phyloP scores from a whole-genome alignment of 2,113 vertebrate species.

The Lamprotornis superbus region DNA sequence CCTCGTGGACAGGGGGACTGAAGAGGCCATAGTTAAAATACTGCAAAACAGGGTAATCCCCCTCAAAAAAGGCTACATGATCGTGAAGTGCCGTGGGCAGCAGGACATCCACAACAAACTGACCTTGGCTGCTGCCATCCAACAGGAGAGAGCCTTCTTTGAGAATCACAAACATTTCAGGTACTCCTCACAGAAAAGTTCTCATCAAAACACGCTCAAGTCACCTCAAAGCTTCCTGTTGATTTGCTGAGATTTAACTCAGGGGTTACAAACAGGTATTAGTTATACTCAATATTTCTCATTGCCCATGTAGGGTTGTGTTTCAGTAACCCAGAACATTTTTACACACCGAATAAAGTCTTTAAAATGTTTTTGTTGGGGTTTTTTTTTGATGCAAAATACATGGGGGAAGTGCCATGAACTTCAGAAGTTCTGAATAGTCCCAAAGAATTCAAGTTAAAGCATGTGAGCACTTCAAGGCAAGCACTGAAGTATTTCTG shows the following conservation, averaged over 20 bases:
- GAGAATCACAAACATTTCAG: slow-evolving; percentile 75
- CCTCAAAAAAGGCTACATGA: slow-evolving; percentile 90
- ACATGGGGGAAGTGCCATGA: not conserved
- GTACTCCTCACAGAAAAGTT: slow-evolving; percentile 27
- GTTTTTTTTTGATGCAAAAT: not conserved
- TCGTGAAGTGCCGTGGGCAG: slow-evolving; percentile 88
- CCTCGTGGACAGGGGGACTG: slow-evolving; percentile 85
- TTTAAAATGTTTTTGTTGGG: not conserved
- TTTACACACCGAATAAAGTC: not conserved
- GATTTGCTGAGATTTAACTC: not conserved
- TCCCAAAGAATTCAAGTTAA: not conserved
- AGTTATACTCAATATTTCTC: not conserved
- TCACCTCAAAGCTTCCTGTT: not conserved
- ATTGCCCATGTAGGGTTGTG: not conserved
- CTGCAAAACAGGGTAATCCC: slow-evolving; percentile 75
- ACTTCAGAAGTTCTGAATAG: not conserved
- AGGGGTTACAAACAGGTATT: not conserved
- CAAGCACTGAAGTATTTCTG: not conserved
- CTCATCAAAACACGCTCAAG: not conserved
- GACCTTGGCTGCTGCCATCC: slow-evolving; percentile 74
- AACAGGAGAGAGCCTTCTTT: slow-evolving; percentile 82
- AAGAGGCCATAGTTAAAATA: slow-evolving; percentile 74
- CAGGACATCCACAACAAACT: slow-evolving; percentile 71
- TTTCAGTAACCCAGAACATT: not conserved
- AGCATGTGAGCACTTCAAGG: not conserved